Conservation (phyloP, 2,888 invertebrate species). For the Folsomia manolachei region DNA sequence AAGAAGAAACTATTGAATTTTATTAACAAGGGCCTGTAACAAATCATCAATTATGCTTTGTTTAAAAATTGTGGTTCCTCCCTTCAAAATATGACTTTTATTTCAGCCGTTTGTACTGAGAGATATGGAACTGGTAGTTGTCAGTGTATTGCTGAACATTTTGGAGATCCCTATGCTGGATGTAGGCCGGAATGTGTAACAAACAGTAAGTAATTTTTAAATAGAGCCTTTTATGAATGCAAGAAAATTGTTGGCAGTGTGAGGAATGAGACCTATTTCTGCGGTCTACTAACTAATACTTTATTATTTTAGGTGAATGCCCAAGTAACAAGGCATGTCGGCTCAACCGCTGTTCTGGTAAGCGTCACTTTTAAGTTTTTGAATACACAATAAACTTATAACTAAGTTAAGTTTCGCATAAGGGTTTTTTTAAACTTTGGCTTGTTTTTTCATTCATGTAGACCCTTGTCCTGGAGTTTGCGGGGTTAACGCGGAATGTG, state of each 20-base stretch:
- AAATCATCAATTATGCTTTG: slow-evolving; percentile 26
- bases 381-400: not conserved
- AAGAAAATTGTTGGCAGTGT: not conserved
- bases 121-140: slow-evolving; percentile 33
- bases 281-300: slow-evolving; percentile 56
- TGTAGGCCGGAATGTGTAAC: slow-evolving; percentile 68
- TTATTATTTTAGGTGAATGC: too few species aligned
- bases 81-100: slow-evolving; percentile 67
- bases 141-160: slow-evolving; percentile 53
- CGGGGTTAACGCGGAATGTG: slow-evolving; percentile 63
- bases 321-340: slow-evolving; percentile 55
- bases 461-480: slow-evolving; percentile 61
- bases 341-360: too few species aligned
- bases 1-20: slow-evolving; percentile 42
- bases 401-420: too few species aligned
- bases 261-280: too few species aligned
- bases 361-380: not conserved
- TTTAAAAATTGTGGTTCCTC: slow-evolving; percentile 62
- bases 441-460: too few species aligned
- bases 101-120: slow-evolving; percentile 39
- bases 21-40: slow-evolving; percentile 7
- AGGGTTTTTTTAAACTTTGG: slow-evolving; percentile 53
- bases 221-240: not conserved
- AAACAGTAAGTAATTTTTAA: not conserved
- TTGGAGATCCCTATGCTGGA: slow-evolving; percentile 72